Conservation (phyloP, 2,888 invertebrate genomes). For the Hydroisotoma schaefferi region DNA sequence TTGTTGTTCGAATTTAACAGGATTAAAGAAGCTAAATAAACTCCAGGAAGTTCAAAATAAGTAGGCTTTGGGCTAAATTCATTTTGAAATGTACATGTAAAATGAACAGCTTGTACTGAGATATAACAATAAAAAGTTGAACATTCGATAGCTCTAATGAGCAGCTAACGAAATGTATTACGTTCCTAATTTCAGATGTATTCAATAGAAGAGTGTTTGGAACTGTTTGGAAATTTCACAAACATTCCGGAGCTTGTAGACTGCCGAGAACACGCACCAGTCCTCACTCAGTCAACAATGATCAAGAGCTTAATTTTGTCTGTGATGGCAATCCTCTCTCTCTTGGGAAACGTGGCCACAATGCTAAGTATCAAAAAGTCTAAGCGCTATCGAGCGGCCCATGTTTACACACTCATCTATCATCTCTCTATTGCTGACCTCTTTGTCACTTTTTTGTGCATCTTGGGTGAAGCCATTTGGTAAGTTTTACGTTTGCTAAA, state of each 20-base stretch:
- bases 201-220: constrained; percentile 25
- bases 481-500: no score
- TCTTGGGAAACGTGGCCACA: constrained; percentile 71
- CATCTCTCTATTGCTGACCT: constrained; percentile 80
- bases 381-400: constrained; percentile 54
- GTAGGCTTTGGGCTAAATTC: no score
- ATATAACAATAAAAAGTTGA: no score
- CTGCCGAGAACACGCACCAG: constrained; percentile 66
- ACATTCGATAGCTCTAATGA: no score
- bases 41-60: no score
- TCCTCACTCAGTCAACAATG: constrained; percentile 61
- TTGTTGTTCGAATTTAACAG: no score
- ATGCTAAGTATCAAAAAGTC: constrained; percentile 66
- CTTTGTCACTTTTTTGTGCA: constrained; percentile 74
- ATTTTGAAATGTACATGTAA: no score
- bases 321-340: constrained; percentile 67
- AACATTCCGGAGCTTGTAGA: constrained; percentile 27
- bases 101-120: no score
- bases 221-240: constrained; percentile 22
- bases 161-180: no score
- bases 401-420: constrained; percentile 69
- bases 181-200: constrained; percentile 26
- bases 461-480: constrained; percentile 77
- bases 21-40: no score
- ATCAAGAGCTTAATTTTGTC: constrained; percentile 66